Conservation (phyloP, 2,113 vertebrate genomes). For the Rhizomys pruinosus region DNA sequence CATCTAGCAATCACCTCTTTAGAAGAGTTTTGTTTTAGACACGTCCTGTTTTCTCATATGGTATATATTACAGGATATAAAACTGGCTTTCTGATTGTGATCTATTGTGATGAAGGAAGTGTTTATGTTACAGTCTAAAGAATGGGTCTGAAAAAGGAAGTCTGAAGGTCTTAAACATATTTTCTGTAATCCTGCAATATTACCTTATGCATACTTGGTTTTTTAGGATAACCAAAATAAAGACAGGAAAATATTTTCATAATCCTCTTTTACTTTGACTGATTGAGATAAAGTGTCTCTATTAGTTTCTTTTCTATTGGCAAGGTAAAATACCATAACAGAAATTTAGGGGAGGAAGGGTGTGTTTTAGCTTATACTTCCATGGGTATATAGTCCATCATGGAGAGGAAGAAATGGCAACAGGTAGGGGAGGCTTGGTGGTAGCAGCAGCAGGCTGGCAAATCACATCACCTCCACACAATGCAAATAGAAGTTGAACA, state of each 20-base stretch:
- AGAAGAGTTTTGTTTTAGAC: constrained; percentile 60
- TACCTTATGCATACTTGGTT: not conserved
- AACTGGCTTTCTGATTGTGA: constrained; percentile 51
- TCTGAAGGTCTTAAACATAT: constrained; percentile 1
- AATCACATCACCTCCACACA: not conserved
- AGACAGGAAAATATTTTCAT: constrained; percentile 22
- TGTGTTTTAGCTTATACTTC: not conserved
- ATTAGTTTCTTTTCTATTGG: not conserved
- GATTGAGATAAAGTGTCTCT: not conserved
- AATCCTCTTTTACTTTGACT: not conserved
- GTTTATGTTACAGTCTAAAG: constrained; percentile 23
- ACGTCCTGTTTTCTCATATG: constrained; percentile 58
- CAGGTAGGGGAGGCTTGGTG: not conserved
- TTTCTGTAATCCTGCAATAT: constrained; percentile 24
- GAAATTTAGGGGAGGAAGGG: not conserved
- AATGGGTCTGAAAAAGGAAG: not conserved
- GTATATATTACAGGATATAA: constrained; percentile 46
- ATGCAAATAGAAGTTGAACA: not conserved
- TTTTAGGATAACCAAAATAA: constrained; percentile 10
- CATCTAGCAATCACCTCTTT: constrained; percentile 38
- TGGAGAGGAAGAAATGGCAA: not conserved
- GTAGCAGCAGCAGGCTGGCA: not conserved
- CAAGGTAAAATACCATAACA: not conserved
- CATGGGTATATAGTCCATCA: not conserved
- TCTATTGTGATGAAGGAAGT: not conserved